phyloP scores from a whole-genome alignment of 2,113 vertebrate genomes.

The Charadrius vociferus region DNA sequence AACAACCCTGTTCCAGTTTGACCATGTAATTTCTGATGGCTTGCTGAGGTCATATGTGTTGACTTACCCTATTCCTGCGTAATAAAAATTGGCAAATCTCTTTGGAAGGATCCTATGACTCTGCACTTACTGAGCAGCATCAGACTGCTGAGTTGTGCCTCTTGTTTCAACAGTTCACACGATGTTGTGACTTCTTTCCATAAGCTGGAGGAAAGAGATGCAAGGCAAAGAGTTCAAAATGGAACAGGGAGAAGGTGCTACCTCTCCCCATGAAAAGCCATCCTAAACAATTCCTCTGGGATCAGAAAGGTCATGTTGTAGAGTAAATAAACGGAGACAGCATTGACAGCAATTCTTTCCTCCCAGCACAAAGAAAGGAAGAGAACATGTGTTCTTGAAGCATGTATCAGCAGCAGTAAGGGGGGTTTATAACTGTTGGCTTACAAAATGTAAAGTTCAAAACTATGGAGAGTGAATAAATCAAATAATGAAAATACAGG shows the following conservation, averaged over 20 bases:
- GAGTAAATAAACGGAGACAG: not conserved
- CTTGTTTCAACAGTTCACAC: not conserved
- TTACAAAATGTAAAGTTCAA: not conserved
- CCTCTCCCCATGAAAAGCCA: not conserved
- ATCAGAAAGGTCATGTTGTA: not conserved
- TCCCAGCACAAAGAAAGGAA: not conserved
- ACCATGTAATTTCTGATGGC: not conserved
- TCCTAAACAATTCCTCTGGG: not conserved
- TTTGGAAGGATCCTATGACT: slow-evolving; percentile 20
- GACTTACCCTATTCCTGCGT: not conserved
- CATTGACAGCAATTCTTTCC: not conserved
- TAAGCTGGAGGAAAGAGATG: not conserved
- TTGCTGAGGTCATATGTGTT: not conserved
- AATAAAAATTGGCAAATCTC: not conserved
- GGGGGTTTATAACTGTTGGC: not conserved
- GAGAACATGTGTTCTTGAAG: not conserved
- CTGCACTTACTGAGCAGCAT: not conserved
- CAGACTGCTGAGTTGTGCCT: not conserved
- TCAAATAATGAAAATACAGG: not conserved
- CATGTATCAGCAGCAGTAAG: not conserved
- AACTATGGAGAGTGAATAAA: not conserved
- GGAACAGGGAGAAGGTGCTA: not conserved
- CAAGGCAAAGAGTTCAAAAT: not conserved
- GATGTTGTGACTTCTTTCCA: not conserved
- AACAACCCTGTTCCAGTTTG: not conserved